Evolutionary conservation across 2,113 vertebrate genomes (phyloP), one percentile per base, ranked within the genome.

Genomic region (Strix aluco): DNA sequence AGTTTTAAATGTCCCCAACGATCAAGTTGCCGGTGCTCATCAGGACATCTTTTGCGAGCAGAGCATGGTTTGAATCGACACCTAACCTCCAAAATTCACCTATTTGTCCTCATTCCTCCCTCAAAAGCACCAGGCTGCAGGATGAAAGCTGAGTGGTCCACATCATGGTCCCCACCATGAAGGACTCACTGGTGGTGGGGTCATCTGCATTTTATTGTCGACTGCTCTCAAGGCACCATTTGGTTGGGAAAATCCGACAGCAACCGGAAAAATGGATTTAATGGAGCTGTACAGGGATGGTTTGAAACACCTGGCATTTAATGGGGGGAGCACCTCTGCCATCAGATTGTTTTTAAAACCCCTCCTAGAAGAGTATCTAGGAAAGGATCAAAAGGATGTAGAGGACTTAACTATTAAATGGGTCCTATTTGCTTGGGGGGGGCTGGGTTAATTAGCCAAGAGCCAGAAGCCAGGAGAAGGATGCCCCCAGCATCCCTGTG

Each of bases 1-100:
- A 82, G 74, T 92, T 86, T 96, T 92, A 96, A 95, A 90, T 92
- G 84, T 94, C 93, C 94, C 90, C 79, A 72, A 1, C 13, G 92
- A 96, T 96, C 84, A 66, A 49, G 79, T 96, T 95, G 92, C 92
- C 4, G 27, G 57, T 3, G 6, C 81, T 75, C 83, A 34, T 2
- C 1, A 6, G 78, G 47, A 57, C 23, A 11, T 63, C 79, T 72
- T 71, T 52, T 2, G 72, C 2, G 4, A 92, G 82, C 34, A 9
- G 40, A 59, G 52, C 40, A 2, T 0, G 2, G 29, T 20, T 51
- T n/a, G 66, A 29, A 46, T 6, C 1, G 42, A 20, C 34, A 7
- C 11, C 23, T 1, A 1, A 2, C 34, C 62, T n/a, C 47, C 55
- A 73, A 81, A 94, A 74, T 63, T 15, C 40, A 11, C 38, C 51